Percentiles rank a stretch among this genome's conserved stretches.
phyloP scores from a whole-genome alignment of 2,888 invertebrate species.

The Magallana nippona region DNA sequence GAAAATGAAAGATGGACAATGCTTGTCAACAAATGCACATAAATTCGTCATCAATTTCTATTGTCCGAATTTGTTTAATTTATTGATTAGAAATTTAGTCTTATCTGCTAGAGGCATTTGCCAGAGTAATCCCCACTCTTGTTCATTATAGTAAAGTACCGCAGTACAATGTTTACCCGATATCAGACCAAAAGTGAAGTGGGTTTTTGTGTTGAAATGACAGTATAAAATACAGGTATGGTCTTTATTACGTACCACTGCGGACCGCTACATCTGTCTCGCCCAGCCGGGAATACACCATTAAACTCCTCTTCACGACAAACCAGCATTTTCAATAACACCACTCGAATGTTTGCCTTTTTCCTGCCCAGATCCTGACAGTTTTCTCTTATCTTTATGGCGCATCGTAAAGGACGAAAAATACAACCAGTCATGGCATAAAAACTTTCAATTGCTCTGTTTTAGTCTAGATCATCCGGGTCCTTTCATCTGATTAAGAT shows the following conservation, averaged over 20 bases:
- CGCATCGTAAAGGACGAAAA: constrained; percentile 26
- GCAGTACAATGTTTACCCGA: background rate
- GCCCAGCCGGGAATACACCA: constrained; percentile 15
- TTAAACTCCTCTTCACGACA: constrained; percentile 24
- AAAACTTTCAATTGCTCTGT: constrained; percentile 29
- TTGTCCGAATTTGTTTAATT: background rate
- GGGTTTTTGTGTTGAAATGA: constrained; percentile 15
- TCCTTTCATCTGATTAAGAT: constrained; percentile 29
- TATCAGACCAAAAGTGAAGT: constrained; percentile 12
- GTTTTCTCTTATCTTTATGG: constrained; percentile 31
- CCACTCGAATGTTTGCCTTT: constrained; percentile 27
- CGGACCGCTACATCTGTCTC: constrained; percentile 4
- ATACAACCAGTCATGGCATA: constrained; percentile 24
- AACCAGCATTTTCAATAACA: constrained; percentile 29
- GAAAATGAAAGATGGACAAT: background rate
- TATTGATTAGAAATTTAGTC: background rate
- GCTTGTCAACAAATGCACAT: background rate
- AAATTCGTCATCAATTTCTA: background rate
- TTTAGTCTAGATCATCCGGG: constrained; percentile 21
- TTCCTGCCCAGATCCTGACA: constrained; percentile 25
- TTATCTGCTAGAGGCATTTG: constrained; percentile 4
- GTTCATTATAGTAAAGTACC: background rate
- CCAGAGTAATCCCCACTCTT: background rate
- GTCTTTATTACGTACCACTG: constrained; percentile 13
- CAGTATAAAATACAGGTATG: constrained; percentile 13